Evolutionary conservation across 2,797 vertebrate genomes (phyloP).

Genomic region (Neosalanx taihuensis): DNA sequence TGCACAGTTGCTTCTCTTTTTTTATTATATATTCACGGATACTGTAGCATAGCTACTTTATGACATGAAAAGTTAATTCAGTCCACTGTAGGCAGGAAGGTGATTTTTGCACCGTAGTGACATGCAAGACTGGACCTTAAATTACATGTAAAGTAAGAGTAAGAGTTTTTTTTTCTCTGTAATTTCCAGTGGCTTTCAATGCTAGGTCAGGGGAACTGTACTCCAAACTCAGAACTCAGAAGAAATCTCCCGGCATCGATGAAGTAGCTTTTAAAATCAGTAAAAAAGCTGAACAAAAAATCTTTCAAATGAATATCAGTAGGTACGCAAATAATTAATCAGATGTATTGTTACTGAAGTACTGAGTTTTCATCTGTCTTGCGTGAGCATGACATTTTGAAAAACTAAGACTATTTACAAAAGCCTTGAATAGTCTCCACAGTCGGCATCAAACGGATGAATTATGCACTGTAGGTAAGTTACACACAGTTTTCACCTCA

Average conservation of each 20-base stretch:
- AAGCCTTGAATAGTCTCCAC: constrained; percentile 8
- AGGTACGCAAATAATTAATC: constrained; percentile 43
- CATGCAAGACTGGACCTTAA: neutral
- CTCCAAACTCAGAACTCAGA: constrained; percentile 21
- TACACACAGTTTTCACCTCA: constrained; percentile 33
- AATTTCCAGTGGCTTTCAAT: constrained; percentile 20
- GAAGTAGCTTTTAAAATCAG: constrained; percentile 30
- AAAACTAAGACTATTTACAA: constrained; percentile 10
- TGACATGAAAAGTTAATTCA: neutral
- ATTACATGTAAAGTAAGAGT: constrained; percentile 1
- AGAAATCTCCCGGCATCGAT: constrained; percentile 22
- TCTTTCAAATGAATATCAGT: constrained; percentile 37
- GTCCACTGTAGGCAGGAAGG: too few relatives aligned
- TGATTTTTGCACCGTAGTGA: neutral
- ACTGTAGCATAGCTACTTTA: neutral
- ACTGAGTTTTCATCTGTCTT: constrained; percentile 31
- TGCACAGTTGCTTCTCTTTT: neutral
- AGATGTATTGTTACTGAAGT: constrained; percentile 20
- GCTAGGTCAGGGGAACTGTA: constrained; percentile 14
- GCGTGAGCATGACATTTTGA: constrained; percentile 18
- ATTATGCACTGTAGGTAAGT: constrained; percentile 43
- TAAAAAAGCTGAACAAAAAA: constrained; percentile 34
- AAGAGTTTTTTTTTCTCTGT: neutral
- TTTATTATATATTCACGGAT: too few relatives aligned
- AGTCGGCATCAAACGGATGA: constrained; percentile 31